Percentiles rank a stretch among this genome's conserved stretches.
These are phyloP conservation scores for Suillia variegata DNA, from an alignment of 2,888 invertebrate genomes.

Conservation along the genomic window DNA sequence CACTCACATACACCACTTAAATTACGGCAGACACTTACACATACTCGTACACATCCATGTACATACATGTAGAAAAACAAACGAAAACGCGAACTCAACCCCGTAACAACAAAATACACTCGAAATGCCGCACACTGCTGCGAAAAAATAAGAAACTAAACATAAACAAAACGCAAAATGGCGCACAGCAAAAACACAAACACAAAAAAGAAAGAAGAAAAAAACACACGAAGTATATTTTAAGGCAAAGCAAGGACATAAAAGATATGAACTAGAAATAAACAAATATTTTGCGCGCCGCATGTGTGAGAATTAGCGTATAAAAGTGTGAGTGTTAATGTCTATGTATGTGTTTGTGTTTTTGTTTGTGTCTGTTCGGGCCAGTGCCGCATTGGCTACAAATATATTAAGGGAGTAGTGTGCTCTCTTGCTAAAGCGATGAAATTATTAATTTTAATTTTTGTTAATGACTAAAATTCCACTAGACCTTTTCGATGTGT, in stretches of 20 bases:
- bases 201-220: conserved; percentile 30
- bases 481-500: no score
- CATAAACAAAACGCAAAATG: conserved; percentile 54
- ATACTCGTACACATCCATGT: conserved; percentile 44
- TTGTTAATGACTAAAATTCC: no score
- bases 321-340: not conserved
- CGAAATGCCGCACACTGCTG: not conserved
- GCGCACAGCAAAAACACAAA: conserved; percentile 48
- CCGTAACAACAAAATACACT: not conserved
- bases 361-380: no score
- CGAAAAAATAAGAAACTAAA: conserved; percentile 36
- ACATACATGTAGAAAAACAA: conserved; percentile 21
- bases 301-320: not conserved
- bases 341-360: conserved; percentile 15
- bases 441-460: no score
- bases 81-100: not conserved
- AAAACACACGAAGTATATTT: no score
- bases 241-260: conserved; percentile 34
- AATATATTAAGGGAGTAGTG: no score
- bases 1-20: not conserved
- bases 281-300: conserved; percentile 44
- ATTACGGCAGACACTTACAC: conserved; percentile 38
- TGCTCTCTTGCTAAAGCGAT: no score
- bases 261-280: conserved; percentile 55
- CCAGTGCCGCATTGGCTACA: no score